Evolutionary conservation across 1,140 invertebrate species (phyloP).

Genomic region (Hylaeus volcanicus): DNA sequence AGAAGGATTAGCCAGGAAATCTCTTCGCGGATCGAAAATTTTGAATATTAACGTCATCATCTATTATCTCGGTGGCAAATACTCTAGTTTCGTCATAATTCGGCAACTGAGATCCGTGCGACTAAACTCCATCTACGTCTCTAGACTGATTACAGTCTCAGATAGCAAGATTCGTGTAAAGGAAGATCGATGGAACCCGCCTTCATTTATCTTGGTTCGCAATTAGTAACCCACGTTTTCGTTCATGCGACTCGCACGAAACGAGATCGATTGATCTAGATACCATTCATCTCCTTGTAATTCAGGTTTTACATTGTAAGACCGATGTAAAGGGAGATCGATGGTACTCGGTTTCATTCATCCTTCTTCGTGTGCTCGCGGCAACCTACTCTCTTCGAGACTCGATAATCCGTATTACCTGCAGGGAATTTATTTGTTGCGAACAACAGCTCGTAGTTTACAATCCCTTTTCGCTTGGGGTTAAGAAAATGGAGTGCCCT

Average conservation of each 20-base stretch:
- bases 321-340: background rate
- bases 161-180: too few species aligned
- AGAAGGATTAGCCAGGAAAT: too few species aligned
- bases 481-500: too few species aligned
- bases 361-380: background rate
- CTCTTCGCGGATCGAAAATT: too few species aligned
- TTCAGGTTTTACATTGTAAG: background rate
- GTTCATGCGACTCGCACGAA: constrained; percentile 8
- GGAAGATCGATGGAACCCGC: too few species aligned
- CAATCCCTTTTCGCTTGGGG: too few species aligned
- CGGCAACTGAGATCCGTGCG: background rate
- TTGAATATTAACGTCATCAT: too few species aligned
- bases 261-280: constrained; percentile 2
- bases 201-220: too few species aligned
- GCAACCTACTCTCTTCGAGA: background rate
- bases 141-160: too few species aligned
- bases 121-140: too few species aligned
- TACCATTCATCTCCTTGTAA: background rate
- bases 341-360: constrained; percentile 1
- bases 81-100: too few species aligned
- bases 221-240: background rate
- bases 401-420: background rate
- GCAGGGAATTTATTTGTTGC: background rate
- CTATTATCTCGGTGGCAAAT: too few species aligned
- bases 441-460: background rate